A percentile compares a stretch with the other conserved stretches of the same genome.
phyloP scores from a whole-genome alignment of 64 coral and sea anemone species.

The Stichodactyla mertensii region DNA sequence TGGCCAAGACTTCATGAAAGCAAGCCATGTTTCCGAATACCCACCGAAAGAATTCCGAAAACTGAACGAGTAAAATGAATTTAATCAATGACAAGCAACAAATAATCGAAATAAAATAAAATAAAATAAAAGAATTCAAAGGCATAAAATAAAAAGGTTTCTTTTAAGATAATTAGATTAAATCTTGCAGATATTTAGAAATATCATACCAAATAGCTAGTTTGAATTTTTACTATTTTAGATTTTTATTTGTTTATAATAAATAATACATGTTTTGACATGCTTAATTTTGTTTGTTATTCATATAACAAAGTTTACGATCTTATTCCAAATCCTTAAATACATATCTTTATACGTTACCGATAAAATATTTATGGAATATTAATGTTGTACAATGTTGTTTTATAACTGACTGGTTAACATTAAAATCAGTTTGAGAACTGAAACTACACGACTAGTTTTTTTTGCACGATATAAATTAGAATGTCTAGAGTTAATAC shows the following conservation, averaged over 20 bases:
- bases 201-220: neutral
- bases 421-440: neutral
- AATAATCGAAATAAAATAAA: neutral
- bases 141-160: too few species aligned
- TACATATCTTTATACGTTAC: too few species aligned
- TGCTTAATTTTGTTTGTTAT: neutral
- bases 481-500: too few species aligned
- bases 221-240: neutral
- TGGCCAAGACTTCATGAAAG: neutral
- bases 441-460: neutral
- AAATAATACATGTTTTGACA: neutral
- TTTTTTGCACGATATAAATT: neutral
- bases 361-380: neutral
- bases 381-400: neutral
- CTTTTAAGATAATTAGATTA: too few species aligned
- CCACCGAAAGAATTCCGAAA: neutral
- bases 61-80: neutral
- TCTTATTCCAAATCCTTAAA: neutral
- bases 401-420: neutral
- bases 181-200: too few species aligned
- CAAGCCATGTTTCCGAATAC: neutral
- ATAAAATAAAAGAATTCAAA: neutral
- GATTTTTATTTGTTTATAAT: neutral
- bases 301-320: neutral
- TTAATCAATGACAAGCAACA: neutral